phyloP scores from a whole-genome alignment of 2,888 invertebrate genomes.

The Clivina fossor region DNA sequence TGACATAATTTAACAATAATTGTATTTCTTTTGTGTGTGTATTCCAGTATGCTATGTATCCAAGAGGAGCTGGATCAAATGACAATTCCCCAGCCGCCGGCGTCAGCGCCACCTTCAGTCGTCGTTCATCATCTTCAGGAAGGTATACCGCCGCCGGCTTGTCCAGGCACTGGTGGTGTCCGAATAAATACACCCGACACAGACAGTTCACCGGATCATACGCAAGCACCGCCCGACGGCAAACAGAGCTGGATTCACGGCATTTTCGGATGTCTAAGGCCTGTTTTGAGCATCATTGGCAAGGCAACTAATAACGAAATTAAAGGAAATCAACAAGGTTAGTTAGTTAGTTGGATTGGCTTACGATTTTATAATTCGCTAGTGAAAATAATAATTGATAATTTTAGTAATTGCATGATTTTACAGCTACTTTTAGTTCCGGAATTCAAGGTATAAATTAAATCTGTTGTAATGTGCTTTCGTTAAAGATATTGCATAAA shows the following conservation, averaged over 20 bases:
- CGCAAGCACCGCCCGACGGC: constrained; percentile 52
- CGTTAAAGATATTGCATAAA: too few relatives aligned
- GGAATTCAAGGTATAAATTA: too few relatives aligned
- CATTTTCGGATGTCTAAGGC: constrained; percentile 83
- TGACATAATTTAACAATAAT: too few relatives aligned
- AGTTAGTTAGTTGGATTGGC: too few relatives aligned
- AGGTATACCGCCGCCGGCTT: constrained; percentile 7
- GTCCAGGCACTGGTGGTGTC: constrained; percentile 42
- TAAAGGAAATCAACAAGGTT: constrained; percentile 64
- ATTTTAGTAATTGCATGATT: too few relatives aligned
- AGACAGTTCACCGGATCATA: constrained; percentile 56
- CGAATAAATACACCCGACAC: constrained; percentile 44
- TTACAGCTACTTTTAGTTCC: too few relatives aligned
- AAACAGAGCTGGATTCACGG: constrained; percentile 79
- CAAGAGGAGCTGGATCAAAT: constrained; percentile 65
- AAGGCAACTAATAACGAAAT: constrained; percentile 72
- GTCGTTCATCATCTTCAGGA: constrained; percentile 2
- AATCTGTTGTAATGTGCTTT: too few relatives aligned
- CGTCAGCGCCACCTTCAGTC: constrained; percentile 51
- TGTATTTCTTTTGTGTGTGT: too few relatives aligned
- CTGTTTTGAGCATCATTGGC: constrained; percentile 83
- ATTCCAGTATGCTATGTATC: constrained; percentile 64
- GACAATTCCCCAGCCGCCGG: constrained; percentile 48
- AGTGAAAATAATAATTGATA: too few relatives aligned
- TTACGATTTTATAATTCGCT: too few relatives aligned